Evolutionary conservation across 2,888 invertebrate genomes (phyloP), one percentile per base, ranked within the genome.

Genomic region (Unio delphinus): DNA sequence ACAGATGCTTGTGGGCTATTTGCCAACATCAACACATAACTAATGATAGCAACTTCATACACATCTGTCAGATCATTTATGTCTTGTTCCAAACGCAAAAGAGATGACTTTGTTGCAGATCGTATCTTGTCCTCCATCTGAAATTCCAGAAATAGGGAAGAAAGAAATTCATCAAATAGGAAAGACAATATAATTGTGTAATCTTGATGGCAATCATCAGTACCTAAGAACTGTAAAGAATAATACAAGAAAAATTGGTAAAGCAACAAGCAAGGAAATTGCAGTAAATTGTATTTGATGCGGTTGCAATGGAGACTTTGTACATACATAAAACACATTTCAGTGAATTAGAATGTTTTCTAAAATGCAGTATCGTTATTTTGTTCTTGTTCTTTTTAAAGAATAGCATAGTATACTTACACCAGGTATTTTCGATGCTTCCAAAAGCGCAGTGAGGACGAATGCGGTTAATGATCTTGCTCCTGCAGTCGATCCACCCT

Each of bases 401-500:
- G 1, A 34, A 7, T 7, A 30, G 5, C 30, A 30, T 30, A 7
- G 6, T 34, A 30, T 55, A 8, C 75, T 67, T 72, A 76, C 76
- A 71, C 70, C 73, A 63, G 70, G 61, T 11, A 72, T 58, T 34
- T 23, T 54, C 54, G 67, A 65, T 17, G 80, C 79, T 63, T 81
- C 77, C 18, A 79, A 45, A 23, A 83, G 65, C 0, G 80, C 61
- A 45, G 80, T 66, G 11, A 82, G 65, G 7, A 83, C 80, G 61
- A 76, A 79, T 1, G 82, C 72, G 11, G 81, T 81, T 56, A 80
- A 68, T 11, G 77, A 70, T 4, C 72, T 93, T 8, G 75, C 69
- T 20, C 78, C 93, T 1, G 93, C 70, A 1, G 78, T 74, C 6
- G 79, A 78, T 23, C 76, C 76, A 5, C 77, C 81, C 76, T 80